Base-by-base conservation (phyloP, 2,113 vertebrate genomes). In the Falcunculus frontatus region DNA sequence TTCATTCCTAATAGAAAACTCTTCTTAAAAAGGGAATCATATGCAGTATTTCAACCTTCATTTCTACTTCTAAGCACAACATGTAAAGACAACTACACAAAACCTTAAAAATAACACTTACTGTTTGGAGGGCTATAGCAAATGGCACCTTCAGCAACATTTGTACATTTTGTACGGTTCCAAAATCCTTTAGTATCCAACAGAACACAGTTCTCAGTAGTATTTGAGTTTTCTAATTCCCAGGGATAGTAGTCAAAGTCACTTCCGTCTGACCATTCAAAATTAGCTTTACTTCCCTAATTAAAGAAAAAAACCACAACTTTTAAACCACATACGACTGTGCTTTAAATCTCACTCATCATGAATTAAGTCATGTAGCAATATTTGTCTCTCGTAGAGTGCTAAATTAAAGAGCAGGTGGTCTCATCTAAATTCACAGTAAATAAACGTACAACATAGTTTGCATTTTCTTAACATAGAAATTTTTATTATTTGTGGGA, bases 221-320 rank as follows among this genome's bases (percentile, higher is more conserved):
- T 41, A 62, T 77, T 57, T 13, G 95, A 94, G 25, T 68, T 79
- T 67, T 90, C 75, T 50, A 96, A 91, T 92, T 98, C 97, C 95
- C 86, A 96, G 13, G 95, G 95, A 18, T 76, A 95, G 88, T 98
- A 99, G 89, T 99, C 94, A 80, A 98, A 95, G 9, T 33, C 26
- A 2, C 98, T 99, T 68, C 99, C 99, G 75, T 99, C 99, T 29
- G 99, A 99, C 99, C 99, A 99, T 92, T 99, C 99, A 74, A 98
- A 99, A 87, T 91, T 93, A 49, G 97, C 96, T 68, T 97, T 95
- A 18, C 55, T 97, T 60, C 95, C 97, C 99, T 99, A 90, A 85
- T 39, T 49, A 95, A 95, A 86, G n/a, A 93, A 94, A 89, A 89
- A 87, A 47, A 0, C 3, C 32, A 9, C 11, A 94, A 37, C 17